These are phyloP conservation scores for Papilio demoleus DNA, from an alignment of 2,888 invertebrate species.

Conservation along the genomic window DNA sequence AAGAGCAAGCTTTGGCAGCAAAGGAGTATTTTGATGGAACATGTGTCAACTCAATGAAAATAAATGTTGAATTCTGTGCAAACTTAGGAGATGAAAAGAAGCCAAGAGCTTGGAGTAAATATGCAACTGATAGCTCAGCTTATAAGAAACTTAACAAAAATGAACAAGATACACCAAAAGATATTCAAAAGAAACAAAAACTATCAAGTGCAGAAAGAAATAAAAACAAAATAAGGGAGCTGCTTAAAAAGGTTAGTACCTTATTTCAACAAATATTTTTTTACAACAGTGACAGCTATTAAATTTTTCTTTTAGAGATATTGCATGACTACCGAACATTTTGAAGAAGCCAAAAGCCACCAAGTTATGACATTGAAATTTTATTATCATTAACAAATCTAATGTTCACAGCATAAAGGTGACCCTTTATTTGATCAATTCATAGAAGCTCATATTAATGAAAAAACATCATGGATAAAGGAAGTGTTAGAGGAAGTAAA, in stretches of 20 bases:
- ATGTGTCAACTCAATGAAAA: constrained; percentile 91
- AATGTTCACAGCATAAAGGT: constrained; percentile 86
- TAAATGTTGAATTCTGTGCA: constrained; percentile 90
- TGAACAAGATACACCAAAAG: constrained; percentile 58
- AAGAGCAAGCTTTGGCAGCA: constrained; percentile 91
- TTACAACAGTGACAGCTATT: too few species aligned
- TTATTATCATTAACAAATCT: neutral
- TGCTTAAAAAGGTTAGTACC: constrained; percentile 85
- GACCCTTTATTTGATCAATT: constrained; percentile 96
- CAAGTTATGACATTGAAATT: neutral
- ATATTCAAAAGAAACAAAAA: constrained; percentile 66
- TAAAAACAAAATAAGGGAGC: constrained; percentile 85
- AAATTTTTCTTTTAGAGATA: too few species aligned
- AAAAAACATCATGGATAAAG: constrained; percentile 72
- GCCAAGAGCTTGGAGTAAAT: constrained; percentile 97
- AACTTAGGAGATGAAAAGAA: constrained; percentile 88
- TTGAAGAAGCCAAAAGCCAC: too few species aligned
- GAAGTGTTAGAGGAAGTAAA: constrained; percentile 66
- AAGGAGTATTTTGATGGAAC: constrained; percentile 91
- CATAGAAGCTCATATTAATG: constrained; percentile 90
- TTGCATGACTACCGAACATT: too few species aligned
- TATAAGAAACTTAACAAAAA: constrained; percentile 81
- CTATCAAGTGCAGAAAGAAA: constrained; percentile 65
- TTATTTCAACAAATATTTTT: too few species aligned
- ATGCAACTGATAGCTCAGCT: constrained; percentile 90